Evolutionary conservation across 2,888 invertebrate genomes (phyloP).

Genomic region (Tetragnatha montana): DNA sequence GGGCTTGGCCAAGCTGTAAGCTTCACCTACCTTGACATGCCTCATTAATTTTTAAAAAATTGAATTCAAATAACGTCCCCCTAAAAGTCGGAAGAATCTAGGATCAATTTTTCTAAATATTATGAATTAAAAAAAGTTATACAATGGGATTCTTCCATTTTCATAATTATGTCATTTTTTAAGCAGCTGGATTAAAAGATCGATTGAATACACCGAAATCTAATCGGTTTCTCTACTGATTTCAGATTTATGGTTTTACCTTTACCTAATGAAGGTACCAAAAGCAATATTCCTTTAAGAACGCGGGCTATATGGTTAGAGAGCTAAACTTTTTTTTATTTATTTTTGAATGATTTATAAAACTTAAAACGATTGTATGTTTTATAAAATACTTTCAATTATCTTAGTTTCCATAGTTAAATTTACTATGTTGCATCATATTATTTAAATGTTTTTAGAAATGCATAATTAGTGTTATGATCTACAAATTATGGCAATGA

Average conservation of each 20-base stretch:
- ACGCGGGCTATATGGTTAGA: too few species aligned
- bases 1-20: background rate
- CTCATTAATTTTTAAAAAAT: slow-evolving; percentile 28
- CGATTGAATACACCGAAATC: background rate
- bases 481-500: too few species aligned
- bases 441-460: too few species aligned
- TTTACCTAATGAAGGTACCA: background rate
- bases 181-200: background rate
- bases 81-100: background rate
- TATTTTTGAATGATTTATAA: too few species aligned
- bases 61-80: slow-evolving; percentile 15
- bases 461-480: too few species aligned
- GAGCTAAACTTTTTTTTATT: too few species aligned
- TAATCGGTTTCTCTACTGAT: background rate
- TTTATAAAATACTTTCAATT: too few species aligned
- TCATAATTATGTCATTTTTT: slow-evolving; percentile 1
- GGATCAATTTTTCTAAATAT: background rate
- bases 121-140: background rate
- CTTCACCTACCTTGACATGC: slow-evolving; percentile 13
- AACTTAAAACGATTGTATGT: too few species aligned
- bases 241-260: background rate
- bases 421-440: too few species aligned
- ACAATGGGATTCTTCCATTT: background rate
- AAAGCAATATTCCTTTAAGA: background rate
- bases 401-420: too few species aligned